phyloP scores from a whole-genome alignment of 1,140 invertebrate genomes.

The Dryas iulia region DNA sequence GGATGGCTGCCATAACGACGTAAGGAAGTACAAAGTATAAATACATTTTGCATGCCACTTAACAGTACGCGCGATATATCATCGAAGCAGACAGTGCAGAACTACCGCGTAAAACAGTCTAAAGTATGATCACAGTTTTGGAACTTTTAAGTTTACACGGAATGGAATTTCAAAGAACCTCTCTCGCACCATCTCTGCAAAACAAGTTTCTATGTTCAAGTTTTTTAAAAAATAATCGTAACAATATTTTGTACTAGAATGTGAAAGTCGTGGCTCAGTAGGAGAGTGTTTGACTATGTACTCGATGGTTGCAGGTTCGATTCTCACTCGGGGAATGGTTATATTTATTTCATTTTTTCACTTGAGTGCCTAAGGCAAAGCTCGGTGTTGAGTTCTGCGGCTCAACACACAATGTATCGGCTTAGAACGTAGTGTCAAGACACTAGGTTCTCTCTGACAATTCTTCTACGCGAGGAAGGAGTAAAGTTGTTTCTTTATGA shows the following conservation, averaged over 20 bases:
- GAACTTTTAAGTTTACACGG: conserved; percentile 38
- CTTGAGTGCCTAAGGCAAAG: too few species aligned
- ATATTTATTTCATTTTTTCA: too few species aligned
- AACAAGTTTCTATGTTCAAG: conserved; percentile 9
- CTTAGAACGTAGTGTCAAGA: too few species aligned
- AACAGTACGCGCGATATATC: conserved; percentile 70
- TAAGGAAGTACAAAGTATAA: conserved; percentile 77
- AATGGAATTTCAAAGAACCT: conserved; percentile 23
- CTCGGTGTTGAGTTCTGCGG: too few species aligned
- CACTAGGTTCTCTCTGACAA: too few species aligned
- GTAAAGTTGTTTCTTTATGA: too few species aligned
- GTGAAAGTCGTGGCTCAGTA: too few species aligned
- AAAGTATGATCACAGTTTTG: conserved; percentile 44
- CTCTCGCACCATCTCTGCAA: conserved; percentile 20
- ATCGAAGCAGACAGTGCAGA: conserved; percentile 52
- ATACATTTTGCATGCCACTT: conserved; percentile 78
- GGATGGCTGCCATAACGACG: conserved; percentile 71
- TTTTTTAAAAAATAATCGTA: background rate
- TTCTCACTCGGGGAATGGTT: too few species aligned
- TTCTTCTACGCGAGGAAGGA: too few species aligned
- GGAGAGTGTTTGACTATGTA: too few species aligned
- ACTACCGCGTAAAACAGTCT: conserved; percentile 50
- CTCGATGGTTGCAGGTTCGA: too few species aligned
- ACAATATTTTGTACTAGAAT: background rate
- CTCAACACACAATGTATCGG: too few species aligned